Conservation (phyloP, 2,888 invertebrate species). For the Colletes collaris region DNA sequence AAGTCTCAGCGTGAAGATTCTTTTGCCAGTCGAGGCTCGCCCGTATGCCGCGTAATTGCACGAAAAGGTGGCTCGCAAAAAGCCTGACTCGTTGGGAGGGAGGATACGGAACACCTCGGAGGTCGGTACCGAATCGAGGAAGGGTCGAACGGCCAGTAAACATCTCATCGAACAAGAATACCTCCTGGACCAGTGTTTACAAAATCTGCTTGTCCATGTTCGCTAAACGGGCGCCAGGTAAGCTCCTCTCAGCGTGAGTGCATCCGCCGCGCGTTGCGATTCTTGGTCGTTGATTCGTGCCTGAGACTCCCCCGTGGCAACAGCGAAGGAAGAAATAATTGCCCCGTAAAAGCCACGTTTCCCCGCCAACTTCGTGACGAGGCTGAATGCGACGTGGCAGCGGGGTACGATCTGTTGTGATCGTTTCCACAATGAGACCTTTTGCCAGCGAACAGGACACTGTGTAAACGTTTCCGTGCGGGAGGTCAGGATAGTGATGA, state of each 20-base stretch:
- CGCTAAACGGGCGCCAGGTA: slow-evolving; percentile 5
- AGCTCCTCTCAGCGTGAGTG: slow-evolving; percentile 56
- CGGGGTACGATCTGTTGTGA: slow-evolving; percentile 77
- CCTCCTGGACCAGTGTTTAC: slow-evolving; percentile 42
- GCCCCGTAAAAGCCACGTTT: slow-evolving; percentile 73
- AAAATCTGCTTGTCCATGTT: slow-evolving; percentile 35
- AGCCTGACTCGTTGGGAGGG: background rate
- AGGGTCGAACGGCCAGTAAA: slow-evolving; percentile 35
- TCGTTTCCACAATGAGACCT: slow-evolving; percentile 76
- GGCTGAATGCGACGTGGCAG: slow-evolving; percentile 69
- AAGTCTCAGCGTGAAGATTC: background rate
- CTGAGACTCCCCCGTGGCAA: slow-evolving; percentile 30
- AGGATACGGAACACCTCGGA: background rate
- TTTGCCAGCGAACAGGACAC: slow-evolving; percentile 61
- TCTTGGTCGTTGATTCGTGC: slow-evolving; percentile 36
- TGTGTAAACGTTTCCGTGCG: slow-evolving; percentile 66
- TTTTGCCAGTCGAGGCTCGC: background rate
- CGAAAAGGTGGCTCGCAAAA: slow-evolving; percentile 15
- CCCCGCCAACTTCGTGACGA: slow-evolving; percentile 61
- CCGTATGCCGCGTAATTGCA: background rate
- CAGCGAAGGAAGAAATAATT: slow-evolving; percentile 72
- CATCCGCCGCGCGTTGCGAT: slow-evolving; percentile 36
- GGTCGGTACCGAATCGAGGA: background rate
- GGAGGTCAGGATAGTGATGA: slow-evolving; percentile 62
- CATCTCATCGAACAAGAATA: slow-evolving; percentile 44